A percentile compares a stretch with the other conserved stretches of the same genome.
Evolutionary conservation across 2,113 vertebrate species (phyloP).

Genomic region (Labeo rohita): DNA sequence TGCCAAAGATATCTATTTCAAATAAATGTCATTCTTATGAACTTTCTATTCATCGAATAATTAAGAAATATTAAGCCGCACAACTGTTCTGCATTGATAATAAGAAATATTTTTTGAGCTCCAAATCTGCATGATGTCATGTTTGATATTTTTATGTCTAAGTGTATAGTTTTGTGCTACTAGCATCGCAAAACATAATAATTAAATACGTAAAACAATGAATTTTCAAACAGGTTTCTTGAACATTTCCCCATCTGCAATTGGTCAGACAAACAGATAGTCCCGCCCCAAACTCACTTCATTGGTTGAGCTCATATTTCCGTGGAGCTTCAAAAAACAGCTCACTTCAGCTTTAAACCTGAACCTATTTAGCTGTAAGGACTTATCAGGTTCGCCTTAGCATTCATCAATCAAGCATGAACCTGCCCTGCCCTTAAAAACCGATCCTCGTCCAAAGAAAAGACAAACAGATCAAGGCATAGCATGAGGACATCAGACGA

Average conservation of each 20-base stretch:
- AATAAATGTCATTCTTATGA: background rate
- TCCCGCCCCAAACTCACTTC: background rate
- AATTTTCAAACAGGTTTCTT: background rate
- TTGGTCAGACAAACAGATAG: background rate
- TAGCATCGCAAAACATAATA: background rate
- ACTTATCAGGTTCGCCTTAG: background rate
- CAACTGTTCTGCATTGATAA: too few species aligned
- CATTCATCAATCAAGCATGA: slow-evolving; percentile 18
- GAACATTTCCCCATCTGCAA: background rate
- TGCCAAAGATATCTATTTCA: background rate
- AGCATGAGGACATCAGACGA: background rate
- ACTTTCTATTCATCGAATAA: too few species aligned
- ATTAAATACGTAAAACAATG: background rate
- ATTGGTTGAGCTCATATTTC: slow-evolving; percentile 1
- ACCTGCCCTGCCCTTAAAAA: background rate
- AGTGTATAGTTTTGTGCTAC: background rate
- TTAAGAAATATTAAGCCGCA: background rate
- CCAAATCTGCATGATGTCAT: too few species aligned
- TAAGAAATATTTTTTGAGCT: too few species aligned
- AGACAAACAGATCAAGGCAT: background rate
- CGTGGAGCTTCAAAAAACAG: background rate
- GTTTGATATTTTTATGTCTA: too few species aligned
- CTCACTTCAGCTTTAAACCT: background rate
- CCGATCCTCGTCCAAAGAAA: background rate
- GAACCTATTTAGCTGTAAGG: background rate